Evolutionary conservation across 1,140 invertebrate species (phyloP).

Genomic region (Stratiolaelaps scimitus): DNA sequence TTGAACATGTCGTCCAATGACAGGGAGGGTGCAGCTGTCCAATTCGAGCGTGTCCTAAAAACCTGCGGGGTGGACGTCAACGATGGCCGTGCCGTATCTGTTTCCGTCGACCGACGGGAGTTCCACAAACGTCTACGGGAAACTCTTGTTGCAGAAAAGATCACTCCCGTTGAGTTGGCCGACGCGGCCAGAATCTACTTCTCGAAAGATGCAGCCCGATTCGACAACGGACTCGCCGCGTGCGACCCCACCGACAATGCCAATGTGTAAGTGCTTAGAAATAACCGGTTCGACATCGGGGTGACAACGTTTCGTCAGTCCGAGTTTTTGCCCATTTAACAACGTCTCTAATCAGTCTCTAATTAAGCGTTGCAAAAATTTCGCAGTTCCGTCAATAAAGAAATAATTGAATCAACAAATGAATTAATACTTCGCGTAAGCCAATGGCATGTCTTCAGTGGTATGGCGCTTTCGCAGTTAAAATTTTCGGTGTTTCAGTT

Average conservation of each 20-base stretch:
- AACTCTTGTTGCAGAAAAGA: neutral
- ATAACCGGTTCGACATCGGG: neutral
- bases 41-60: neutral
- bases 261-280: neutral
- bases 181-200: neutral
- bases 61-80: neutral
- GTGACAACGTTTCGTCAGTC: too few species aligned
- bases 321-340: neutral
- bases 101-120: slow-evolving; percentile 2
- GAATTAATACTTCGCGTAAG: too few species aligned
- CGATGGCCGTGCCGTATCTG: neutral
- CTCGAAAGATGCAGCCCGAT: neutral
- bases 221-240: neutral
- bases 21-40: neutral
- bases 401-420: neutral
- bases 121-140: slow-evolving; percentile 5
- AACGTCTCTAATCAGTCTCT: neutral
- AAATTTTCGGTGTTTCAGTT: slow-evolving; percentile 2
- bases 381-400: too few species aligned
- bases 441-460: too few species aligned
- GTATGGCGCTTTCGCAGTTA: neutral
- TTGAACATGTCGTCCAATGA: too few species aligned
- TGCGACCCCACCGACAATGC: neutral
- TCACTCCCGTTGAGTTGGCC: neutral
- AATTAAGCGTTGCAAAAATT: neutral